phyloP scores from a whole-genome alignment of 2,113 vertebrate genomes.

The Platichthys stellatus region DNA sequence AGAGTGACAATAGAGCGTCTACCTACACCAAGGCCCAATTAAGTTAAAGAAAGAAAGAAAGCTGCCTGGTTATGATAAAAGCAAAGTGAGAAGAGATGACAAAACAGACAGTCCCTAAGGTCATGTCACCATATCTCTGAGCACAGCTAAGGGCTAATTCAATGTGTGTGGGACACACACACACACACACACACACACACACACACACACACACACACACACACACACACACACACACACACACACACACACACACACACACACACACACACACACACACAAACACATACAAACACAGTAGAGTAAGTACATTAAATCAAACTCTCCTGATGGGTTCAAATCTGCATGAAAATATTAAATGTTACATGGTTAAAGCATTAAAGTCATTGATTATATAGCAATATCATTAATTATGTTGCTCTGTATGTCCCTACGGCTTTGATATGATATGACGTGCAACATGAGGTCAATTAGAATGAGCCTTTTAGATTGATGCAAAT shows the following conservation, averaged over 20 bases:
- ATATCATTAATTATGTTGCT: too few species aligned
- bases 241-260: neutral
- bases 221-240: neutral
- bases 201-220: neutral
- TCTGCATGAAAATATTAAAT: neutral
- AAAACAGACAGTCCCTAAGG: constrained; percentile 15
- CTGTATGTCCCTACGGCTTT: too few species aligned
- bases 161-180: neutral
- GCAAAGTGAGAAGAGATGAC: neutral
- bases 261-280: neutral
- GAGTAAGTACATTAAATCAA: too few species aligned
- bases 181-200: neutral
- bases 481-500: too few species aligned
- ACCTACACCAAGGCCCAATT: too few species aligned
- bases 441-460: too few species aligned
- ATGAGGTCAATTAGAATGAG: too few species aligned
- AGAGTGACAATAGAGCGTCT: too few species aligned
- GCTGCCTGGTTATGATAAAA: too few species aligned
- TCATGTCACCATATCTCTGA: constrained; percentile 16
- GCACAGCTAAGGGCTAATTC: constrained; percentile 21
- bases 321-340: too few species aligned
- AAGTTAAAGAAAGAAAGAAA: too few species aligned
- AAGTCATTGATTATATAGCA: neutral
- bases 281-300: neutral
- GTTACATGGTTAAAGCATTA: neutral